These are phyloP conservation scores for Hydrozoanthus gracilis DNA, from an alignment of 92 coral and sea anemone genomes.

Conservation along the genomic window DNA sequence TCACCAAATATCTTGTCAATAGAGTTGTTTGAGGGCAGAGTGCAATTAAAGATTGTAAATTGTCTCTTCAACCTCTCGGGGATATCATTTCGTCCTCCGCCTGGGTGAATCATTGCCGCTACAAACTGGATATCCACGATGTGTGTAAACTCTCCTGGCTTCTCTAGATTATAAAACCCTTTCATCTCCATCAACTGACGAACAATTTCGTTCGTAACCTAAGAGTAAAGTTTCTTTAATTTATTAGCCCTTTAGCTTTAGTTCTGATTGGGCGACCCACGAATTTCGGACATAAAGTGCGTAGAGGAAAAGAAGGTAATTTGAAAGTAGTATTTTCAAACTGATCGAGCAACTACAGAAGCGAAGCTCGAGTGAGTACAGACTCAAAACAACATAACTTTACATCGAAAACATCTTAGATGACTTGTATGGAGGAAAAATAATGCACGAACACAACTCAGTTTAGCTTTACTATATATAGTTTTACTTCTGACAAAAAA, in stretches of 20 bases:
- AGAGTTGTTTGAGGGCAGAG: conserved; percentile 87
- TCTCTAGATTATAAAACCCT: conserved; percentile 91
- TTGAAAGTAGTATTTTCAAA: too few relatives aligned
- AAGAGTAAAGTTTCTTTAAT: neutral
- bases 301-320: too few relatives aligned
- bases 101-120: conserved; percentile 95
- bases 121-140: conserved; percentile 88
- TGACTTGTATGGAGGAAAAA: too few relatives aligned
- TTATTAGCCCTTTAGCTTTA: neutral
- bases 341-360: too few relatives aligned
- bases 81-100: conserved; percentile 92
- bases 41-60: conserved; percentile 89
- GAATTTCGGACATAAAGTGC: too few relatives aligned
- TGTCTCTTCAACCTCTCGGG: conserved; percentile 90
- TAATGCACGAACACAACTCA: too few relatives aligned
- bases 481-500: too few relatives aligned
- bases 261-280: too few relatives aligned
- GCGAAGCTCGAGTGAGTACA: too few relatives aligned
- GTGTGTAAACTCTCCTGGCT: conserved; percentile 93
- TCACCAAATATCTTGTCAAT: conserved; percentile 91
- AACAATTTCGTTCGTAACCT: conserved; percentile 92
- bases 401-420: too few relatives aligned
- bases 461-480: too few relatives aligned
- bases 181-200: conserved; percentile 91
- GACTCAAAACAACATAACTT: too few relatives aligned